These are phyloP conservation scores for Imbricaverruca yamaguchii DNA, from an alignment of 2,888 invertebrate species.

Conservation along the genomic window DNA sequence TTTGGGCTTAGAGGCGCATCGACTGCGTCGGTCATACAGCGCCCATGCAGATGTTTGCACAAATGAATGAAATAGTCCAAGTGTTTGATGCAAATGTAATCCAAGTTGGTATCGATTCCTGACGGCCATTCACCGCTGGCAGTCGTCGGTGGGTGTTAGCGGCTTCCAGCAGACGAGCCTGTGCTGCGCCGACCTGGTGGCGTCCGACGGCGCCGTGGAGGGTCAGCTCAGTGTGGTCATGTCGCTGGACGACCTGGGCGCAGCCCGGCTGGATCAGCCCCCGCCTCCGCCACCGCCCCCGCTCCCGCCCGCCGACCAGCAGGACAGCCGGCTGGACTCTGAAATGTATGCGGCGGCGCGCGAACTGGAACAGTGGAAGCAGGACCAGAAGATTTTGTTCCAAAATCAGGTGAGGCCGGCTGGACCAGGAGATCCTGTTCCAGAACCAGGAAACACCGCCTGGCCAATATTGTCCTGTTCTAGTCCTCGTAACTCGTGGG, in stretches of 20 bases:
- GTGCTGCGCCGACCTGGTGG: neutral
- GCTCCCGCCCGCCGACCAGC: neutral
- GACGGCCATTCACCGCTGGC: neutral
- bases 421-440: too few species aligned
- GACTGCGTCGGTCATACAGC: too few species aligned
- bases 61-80: too few species aligned
- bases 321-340: neutral
- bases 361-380: slow-evolving; percentile 8
- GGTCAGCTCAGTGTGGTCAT: slow-evolving; percentile 3
- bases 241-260: slow-evolving; percentile 5
- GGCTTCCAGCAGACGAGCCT: slow-evolving; percentile 2
- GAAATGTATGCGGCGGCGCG: slow-evolving; percentile 4
- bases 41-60: too few species aligned
- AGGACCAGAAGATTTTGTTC: slow-evolving; percentile 1
- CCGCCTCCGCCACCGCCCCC: neutral
- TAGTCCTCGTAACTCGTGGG: too few species aligned
- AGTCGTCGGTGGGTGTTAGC: slow-evolving; percentile 12
- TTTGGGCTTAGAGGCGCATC: too few species aligned
- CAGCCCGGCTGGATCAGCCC: neutral
- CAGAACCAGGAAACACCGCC: too few species aligned
- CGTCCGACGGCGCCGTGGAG: neutral
- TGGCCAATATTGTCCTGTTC: too few species aligned
- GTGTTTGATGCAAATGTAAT: too few species aligned
- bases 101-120: too few species aligned
- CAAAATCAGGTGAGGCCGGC: neutral